These are phyloP conservation scores for Acleris holmiana DNA, from an alignment of 2,888 invertebrate species.

Conservation along the genomic window DNA sequence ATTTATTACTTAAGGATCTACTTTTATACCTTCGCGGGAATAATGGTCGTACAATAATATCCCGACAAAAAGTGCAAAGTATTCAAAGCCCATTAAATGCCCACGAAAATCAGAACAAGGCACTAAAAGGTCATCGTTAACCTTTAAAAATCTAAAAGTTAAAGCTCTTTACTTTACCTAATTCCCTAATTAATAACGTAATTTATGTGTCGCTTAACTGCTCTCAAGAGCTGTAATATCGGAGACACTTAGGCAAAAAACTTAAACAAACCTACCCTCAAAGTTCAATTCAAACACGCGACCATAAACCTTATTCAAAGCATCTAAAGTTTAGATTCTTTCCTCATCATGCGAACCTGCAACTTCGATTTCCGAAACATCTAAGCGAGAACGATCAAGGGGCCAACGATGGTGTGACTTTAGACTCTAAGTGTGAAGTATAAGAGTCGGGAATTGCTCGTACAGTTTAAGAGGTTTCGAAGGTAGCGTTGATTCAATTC, in stretches of 20 bases:
- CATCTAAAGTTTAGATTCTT: slow-evolving; percentile 1
- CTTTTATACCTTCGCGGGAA: no score
- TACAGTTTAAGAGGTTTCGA: slow-evolving; percentile 22
- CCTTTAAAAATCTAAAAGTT: slow-evolving; percentile 19
- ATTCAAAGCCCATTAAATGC: neutral
- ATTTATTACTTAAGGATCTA: no score
- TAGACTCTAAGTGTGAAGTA: slow-evolving; percentile 2
- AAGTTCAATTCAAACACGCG: neutral
- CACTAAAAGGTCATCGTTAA: neutral
- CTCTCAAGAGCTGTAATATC: slow-evolving; percentile 22
- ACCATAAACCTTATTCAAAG: neutral
- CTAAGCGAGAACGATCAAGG: slow-evolving; percentile 17
- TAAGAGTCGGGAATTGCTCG: slow-evolving; percentile 33
- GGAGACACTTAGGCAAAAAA: slow-evolving; percentile 34
- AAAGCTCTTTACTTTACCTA: slow-evolving; percentile 5
- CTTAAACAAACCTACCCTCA: slow-evolving; percentile 16
- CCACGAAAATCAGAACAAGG: no score
- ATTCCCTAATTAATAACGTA: slow-evolving; percentile 29
- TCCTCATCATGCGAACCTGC: neutral
- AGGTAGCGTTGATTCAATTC: slow-evolving; percentile 46
- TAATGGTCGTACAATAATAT: neutral
- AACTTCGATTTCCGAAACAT: slow-evolving; percentile 24
- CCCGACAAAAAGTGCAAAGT: slow-evolving; percentile 9
- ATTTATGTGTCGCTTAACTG: slow-evolving; percentile 21
- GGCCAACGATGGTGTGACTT: neutral